Conservation (phyloP, 2,797 vertebrate species). For the Sarcophilus harrisii region DNA sequence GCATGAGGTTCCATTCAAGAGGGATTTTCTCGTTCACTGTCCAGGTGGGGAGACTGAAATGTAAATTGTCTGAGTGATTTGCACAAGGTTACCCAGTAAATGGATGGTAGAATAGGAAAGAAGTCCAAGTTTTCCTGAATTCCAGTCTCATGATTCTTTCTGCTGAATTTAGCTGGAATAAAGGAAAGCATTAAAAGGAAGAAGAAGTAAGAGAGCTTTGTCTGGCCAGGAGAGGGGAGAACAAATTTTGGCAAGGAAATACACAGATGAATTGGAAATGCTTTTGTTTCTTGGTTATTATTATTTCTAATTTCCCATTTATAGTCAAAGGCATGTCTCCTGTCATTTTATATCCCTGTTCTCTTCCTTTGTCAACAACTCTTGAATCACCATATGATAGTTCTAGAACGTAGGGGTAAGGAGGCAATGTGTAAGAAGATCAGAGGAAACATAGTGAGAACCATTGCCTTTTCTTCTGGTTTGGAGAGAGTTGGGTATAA, state of each 20-base stretch:
- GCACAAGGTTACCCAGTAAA: neutral
- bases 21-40: neutral
- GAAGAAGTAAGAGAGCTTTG: neutral
- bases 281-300: no score
- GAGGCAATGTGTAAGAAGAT: neutral
- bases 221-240: neutral
- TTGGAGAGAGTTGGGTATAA: neutral
- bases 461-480: neutral
- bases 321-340: neutral
- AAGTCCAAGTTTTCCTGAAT: neutral
- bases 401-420: neutral
- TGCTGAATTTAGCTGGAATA: neutral
- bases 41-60: neutral
- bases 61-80: neutral
- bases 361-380: neutral
- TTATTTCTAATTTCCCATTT: neutral
- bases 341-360: neutral
- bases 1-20: neutral
- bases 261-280: neutral
- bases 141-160: neutral
- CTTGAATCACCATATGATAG: neutral
- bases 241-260: neutral
- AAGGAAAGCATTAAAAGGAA: slow-evolving; percentile 11
- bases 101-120: neutral
- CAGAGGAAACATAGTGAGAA: neutral